Conservation (phyloP, 2,113 vertebrate genomes). For the Pangasianodon gigas region DNA sequence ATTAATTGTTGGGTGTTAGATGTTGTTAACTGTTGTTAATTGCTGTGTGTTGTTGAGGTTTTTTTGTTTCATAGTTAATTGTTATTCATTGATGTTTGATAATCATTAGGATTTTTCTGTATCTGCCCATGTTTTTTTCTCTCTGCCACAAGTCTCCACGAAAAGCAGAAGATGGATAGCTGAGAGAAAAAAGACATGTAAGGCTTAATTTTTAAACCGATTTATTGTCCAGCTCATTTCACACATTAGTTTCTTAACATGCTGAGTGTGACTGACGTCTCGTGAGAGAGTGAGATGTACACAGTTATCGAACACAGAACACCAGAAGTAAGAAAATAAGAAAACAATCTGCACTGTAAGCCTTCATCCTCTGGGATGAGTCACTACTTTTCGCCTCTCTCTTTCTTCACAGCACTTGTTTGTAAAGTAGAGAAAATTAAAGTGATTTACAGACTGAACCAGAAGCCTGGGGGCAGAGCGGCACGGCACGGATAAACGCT, state of each 20-base stretch:
- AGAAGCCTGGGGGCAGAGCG: neutral
- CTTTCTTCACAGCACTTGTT: constrained; percentile 12
- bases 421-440: constrained; percentile 9
- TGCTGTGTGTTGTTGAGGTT: neutral
- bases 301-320: neutral
- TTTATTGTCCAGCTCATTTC: neutral
- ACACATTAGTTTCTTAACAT: no score
- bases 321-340: neutral
- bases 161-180: neutral
- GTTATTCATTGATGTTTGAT: neutral
- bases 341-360: constrained; percentile 22
- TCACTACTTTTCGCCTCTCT: constrained; percentile 10
- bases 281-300: neutral
- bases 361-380: constrained; percentile 33
- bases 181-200: neutral
- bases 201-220: neutral
- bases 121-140: neutral
- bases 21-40: neutral
- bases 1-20: no score
- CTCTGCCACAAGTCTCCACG: neutral
- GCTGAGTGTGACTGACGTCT: neutral
- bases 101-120: neutral
- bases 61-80: neutral
- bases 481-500: constrained; percentile 60
- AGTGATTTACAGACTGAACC: constrained; percentile 31